Evolutionary conservation across 30 jellyfish, hydroid and myxozoan species (phyloP).

Genomic region (Turritopsis rubra): DNA sequence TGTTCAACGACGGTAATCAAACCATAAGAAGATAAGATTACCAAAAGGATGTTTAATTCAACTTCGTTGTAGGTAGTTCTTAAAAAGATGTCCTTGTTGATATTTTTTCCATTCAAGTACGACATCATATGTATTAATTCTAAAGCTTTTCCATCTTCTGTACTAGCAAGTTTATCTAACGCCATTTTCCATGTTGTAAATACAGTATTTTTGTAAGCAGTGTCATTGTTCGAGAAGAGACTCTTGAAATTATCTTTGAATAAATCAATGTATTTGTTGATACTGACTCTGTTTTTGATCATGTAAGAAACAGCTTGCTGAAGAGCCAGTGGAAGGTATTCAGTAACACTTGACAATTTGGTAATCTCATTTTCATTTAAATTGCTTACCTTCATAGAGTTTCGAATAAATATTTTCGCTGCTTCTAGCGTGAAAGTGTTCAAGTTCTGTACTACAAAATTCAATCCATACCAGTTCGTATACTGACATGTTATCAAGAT

Average conservation of each 20-base stretch:
- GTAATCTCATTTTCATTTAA: slow-evolving; percentile 13
- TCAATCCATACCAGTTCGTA: slow-evolving; percentile 39
- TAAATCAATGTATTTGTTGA: slow-evolving; percentile 28
- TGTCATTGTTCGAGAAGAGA: slow-evolving; percentile 5
- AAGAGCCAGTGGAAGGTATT: slow-evolving; percentile 47
- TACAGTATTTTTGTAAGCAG: slow-evolving; percentile 39
- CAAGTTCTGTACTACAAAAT: slow-evolving; percentile 8
- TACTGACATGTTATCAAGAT: slow-evolving; percentile 39
- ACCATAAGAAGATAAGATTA: neutral
- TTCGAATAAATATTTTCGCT: slow-evolving; percentile 32
- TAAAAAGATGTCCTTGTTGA: slow-evolving; percentile 1
- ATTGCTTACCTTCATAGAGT: neutral
- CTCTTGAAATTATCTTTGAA: slow-evolving; percentile 27
- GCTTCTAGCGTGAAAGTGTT: slow-evolving; percentile 25
- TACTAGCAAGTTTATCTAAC: slow-evolving; percentile 12
- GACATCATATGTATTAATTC: neutral
- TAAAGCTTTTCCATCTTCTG: neutral
- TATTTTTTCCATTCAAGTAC: neutral
- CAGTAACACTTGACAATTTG: slow-evolving; percentile 23
- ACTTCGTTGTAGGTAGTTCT: neutral
- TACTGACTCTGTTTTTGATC: slow-evolving; percentile 3
- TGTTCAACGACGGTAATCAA: neutral
- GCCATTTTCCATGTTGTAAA: slow-evolving; percentile 44
- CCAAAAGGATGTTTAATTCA: neutral
- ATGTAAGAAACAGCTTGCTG: slow-evolving; percentile 68